These are phyloP conservation scores for Geodia barretti DNA, from an alignment of 37 sponge, comb jelly and placozoan genomes.

Conservation along the genomic window DNA sequence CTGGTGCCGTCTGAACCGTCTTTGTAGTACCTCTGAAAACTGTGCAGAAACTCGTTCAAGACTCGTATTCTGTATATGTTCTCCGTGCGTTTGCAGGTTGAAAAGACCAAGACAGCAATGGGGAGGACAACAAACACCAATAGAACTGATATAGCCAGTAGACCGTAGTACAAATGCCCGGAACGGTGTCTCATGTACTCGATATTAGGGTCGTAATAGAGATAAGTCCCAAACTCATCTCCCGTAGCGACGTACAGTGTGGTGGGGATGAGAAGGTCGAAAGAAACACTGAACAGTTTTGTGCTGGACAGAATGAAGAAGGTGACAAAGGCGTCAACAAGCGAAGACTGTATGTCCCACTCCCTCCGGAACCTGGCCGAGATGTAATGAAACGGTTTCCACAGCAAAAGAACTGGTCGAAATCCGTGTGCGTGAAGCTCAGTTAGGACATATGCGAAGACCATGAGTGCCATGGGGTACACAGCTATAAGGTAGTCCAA, in stretches of 20 bases:
- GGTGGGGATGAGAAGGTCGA: slow-evolving; percentile 31
- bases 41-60: slow-evolving; percentile 9
- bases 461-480: slow-evolving; percentile 12
- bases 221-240: background rate
- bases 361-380: slow-evolving; percentile 24
- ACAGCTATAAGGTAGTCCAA: slow-evolving; percentile 28
- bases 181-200: slow-evolving; percentile 15
- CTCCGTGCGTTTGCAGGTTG: too few species aligned
- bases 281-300: slow-evolving; percentile 39
- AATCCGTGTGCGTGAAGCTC: background rate
- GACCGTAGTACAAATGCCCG: slow-evolving; percentile 20
- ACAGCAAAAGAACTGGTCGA: slow-evolving; percentile 1
- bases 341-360: slow-evolving; percentile 18
- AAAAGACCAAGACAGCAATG: slow-evolving; percentile 27
- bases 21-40: slow-evolving; percentile 56
- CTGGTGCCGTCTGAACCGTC: slow-evolving; percentile 23
- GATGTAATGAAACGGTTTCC: background rate
- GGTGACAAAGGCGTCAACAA: slow-evolving; percentile 47
- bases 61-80: background rate
- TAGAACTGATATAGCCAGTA: slow-evolving; percentile 7
- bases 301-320: slow-evolving; percentile 57
- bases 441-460: background rate
- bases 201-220: slow-evolving; percentile 15
- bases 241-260: background rate
- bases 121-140: slow-evolving; percentile 25